Evolutionary conservation across 2,888 invertebrate genomes (phyloP).

Genomic region (Caradrina clavipalpis): DNA sequence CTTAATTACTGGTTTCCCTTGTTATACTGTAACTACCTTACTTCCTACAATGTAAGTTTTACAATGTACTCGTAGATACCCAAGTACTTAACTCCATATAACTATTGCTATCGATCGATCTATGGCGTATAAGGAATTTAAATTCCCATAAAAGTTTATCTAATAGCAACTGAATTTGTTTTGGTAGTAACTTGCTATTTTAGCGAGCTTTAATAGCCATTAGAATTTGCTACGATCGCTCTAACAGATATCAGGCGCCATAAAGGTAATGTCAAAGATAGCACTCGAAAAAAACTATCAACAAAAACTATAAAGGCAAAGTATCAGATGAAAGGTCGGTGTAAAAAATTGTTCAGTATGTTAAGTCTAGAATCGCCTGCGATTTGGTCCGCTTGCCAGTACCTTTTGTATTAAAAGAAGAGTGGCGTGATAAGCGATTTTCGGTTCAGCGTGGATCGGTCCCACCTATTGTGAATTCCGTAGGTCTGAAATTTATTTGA

Average conservation of each 20-base stretch:
- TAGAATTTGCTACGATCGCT: conserved; percentile 87
- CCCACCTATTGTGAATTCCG: conserved; percentile 90
- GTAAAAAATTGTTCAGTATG: conserved; percentile 80
- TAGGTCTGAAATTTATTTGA: conserved; percentile 91
- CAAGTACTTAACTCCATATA: conserved; percentile 17
- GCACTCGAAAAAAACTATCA: conserved; percentile 86
- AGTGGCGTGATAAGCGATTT: conserved; percentile 82
- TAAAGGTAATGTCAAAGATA: conserved; percentile 88
- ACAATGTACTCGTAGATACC: conserved; percentile 30
- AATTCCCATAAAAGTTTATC: conserved; percentile 72
- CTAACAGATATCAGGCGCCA: conserved; percentile 82
- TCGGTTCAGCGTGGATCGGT: conserved; percentile 78
- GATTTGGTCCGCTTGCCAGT: conserved; percentile 64
- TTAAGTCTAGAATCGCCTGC: conserved; percentile 82
- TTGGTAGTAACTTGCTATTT: conserved; percentile 78
- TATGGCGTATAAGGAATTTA: conserved; percentile 61
- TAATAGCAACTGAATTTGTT: conserved; percentile 82
- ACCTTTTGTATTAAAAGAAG: conserved; percentile 74
- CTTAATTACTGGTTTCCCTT: conserved; percentile 47
- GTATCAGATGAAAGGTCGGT: conserved; percentile 84
- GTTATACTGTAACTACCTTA: conserved; percentile 35
- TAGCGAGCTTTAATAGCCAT: conserved; percentile 83
- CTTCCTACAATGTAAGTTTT: conserved; percentile 20
- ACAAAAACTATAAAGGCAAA: conserved; percentile 86
- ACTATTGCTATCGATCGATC: conserved; percentile 41